These are phyloP conservation scores for Latheticus oryzae DNA, from an alignment of 2,888 invertebrate species.

Conservation along the genomic window DNA sequence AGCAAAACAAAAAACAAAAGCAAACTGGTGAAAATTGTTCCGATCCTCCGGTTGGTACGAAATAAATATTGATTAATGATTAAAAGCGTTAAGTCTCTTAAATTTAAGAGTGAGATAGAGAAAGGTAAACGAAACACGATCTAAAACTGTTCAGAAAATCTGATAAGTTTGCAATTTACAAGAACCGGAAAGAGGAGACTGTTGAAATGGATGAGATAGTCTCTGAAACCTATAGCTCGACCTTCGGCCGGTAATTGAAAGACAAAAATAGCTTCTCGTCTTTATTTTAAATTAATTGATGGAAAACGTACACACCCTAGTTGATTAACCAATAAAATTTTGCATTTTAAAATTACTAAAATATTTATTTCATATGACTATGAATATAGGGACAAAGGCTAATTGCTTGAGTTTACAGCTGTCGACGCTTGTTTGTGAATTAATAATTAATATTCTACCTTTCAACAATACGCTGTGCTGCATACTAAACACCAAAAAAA, in stretches of 20 bases:
- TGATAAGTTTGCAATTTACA: slow-evolving; percentile 34
- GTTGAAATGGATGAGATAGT: slow-evolving; percentile 1
- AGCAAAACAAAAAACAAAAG: slow-evolving; percentile 7
- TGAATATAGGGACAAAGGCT: slow-evolving; percentile 9
- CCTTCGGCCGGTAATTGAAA: slow-evolving; percentile 17
- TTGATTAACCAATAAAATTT: slow-evolving; percentile 2
- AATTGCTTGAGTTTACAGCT: slow-evolving; percentile 20
- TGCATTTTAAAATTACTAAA: slow-evolving; percentile 14
- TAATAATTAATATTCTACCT: slow-evolving; percentile 28
- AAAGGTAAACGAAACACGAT: slow-evolving; percentile 31
- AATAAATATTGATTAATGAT: slow-evolving; percentile 40
- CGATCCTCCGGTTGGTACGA: slow-evolving; percentile 30
- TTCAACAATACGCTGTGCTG: too few relatives aligned
- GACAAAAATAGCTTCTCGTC: slow-evolving; percentile 24
- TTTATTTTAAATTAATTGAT: slow-evolving; percentile 19
- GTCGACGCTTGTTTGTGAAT: slow-evolving; percentile 25
- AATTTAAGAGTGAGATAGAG: slow-evolving; percentile 25
- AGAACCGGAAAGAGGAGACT: slow-evolving; percentile 18
- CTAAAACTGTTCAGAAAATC: slow-evolving; percentile 22
- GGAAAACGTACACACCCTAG: slow-evolving; percentile 2
- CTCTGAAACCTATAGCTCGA: background rate
- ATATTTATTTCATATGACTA: slow-evolving; percentile 16
- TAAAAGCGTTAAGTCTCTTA: slow-evolving; percentile 33
- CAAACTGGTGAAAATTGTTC: slow-evolving; percentile 28
- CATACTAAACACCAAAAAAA: too few relatives aligned